Evolutionary conservation across 2,113 vertebrate species (phyloP), one percentile per base, ranked within the genome.

Genomic region (Notothenia rossii): DNA sequence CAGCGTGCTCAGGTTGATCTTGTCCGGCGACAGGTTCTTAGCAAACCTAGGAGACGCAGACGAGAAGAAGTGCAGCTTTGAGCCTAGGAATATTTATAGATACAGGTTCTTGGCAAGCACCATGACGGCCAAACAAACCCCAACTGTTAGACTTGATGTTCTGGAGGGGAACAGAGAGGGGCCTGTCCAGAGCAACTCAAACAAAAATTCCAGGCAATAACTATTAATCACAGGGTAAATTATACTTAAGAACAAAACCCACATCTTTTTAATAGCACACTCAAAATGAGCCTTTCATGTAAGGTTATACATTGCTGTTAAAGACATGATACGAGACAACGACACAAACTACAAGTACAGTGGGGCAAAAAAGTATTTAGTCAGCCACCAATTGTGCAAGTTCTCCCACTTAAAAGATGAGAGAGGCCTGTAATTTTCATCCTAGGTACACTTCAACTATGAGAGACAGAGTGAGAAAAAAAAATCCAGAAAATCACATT

Each of bases 11-110:
- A 99, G 92, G 91, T 99, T 99, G 93, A 99, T 99, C 95, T 99
- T 99, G 93, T 99, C 98, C 68, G 98, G 98, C 6, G 98, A 99
- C 82, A 99, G 95, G 93, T 99, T 99, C 95, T 99, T 99, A 74
- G 98, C 98, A 95, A 99, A 99, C 93, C 98, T 99, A 65, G 2
- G 5, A 72, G 61, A 81, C 56, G 43, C 33, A 53, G 43, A 76
- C 0, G 60, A 81, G 53, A 53, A 29, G 46, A 71, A 70, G 62
- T 1, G 43, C n/a, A 75, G 70, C 71, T 77, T 45, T 55, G 68
- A 65, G 56, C 61, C 36, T 17, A 54, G 54, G 33, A 17, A 62
- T 83, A 63, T 79, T 82, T 71, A 71, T 74, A 76, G 70, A 75
- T 65, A 22, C 56, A 10, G 7, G 18, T 53, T 74, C 29, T 80